A percentile compares a stretch with the other conserved stretches of the same genome.
Evolutionary conservation across 1,140 invertebrate species (phyloP).

Genomic region (Papilio glaucus): DNA sequence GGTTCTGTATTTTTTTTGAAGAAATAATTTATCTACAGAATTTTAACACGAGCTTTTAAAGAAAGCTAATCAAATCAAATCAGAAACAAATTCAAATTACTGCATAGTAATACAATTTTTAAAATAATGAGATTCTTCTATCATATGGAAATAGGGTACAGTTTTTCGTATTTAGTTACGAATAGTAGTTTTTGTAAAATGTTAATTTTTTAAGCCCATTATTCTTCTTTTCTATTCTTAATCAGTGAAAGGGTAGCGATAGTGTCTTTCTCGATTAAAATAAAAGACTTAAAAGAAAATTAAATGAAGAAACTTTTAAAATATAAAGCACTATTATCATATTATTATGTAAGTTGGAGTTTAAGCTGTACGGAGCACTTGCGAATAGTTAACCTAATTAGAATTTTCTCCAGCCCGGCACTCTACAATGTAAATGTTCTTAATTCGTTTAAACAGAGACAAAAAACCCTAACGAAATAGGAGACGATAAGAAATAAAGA

Average conservation of each 20-base stretch:
- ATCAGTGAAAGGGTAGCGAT: neutral
- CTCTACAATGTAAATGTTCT: slow-evolving; percentile 24
- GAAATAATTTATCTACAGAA: no score
- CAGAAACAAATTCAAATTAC: no score
- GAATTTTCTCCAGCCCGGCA: slow-evolving; percentile 21
- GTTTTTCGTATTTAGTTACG: no score
- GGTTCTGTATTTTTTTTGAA: no score
- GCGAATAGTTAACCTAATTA: slow-evolving; percentile 27
- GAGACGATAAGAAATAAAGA: neutral
- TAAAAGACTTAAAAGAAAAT: neutral
- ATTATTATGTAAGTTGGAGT: slow-evolving; percentile 14
- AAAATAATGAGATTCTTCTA: no score
- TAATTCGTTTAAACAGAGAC: neutral
- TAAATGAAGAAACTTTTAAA: neutral
- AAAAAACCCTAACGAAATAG: neutral
- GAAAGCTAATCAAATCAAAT: no score
- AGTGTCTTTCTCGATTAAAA: neutral
- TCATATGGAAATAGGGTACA: no score
- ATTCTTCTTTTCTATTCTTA: no score
- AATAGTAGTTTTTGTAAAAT: no score
- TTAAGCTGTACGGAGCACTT: slow-evolving; percentile 7
- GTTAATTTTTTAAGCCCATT: no score
- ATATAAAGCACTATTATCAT: slow-evolving; percentile 16
- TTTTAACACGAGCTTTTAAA: no score
- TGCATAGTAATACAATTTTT: no score